Evolutionary conservation across 1,140 invertebrate species (phyloP).

Genomic region (Tetramorium simillimum): DNA sequence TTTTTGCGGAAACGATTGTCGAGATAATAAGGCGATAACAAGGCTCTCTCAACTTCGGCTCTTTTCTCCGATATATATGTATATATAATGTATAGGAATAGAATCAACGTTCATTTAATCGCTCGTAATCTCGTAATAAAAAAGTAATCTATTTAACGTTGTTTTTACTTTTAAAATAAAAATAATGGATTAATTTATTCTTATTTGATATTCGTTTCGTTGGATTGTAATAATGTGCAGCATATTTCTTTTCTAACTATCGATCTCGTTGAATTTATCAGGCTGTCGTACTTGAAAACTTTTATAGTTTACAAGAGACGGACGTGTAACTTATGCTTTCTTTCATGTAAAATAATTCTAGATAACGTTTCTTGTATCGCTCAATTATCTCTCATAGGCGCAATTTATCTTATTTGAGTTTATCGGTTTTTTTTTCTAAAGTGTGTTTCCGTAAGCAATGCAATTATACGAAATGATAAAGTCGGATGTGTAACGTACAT

Average conservation of each 20-base stretch:
- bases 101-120: background rate
- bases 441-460: background rate
- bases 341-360: background rate
- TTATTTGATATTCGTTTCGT: background rate
- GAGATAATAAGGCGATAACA: background rate
- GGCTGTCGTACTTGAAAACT: background rate
- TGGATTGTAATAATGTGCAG: background rate
- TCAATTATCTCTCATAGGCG: background rate
- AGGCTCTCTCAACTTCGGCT: background rate
- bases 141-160: background rate
- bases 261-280: background rate
- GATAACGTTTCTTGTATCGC: background rate
- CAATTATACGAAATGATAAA: slow-evolving; percentile 10
- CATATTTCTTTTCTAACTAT: background rate
- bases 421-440: background rate
- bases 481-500: background rate
- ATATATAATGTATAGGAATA: background rate
- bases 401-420: background rate
- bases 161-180: background rate
- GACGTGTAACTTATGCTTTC: background rate
- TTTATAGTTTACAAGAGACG: background rate
- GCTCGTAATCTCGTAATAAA: background rate
- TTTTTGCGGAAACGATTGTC: background rate
- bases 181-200: background rate
- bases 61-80: background rate